Evolutionary conservation across 2,888 invertebrate genomes (phyloP).

Genomic region (Athalia circularis): DNA sequence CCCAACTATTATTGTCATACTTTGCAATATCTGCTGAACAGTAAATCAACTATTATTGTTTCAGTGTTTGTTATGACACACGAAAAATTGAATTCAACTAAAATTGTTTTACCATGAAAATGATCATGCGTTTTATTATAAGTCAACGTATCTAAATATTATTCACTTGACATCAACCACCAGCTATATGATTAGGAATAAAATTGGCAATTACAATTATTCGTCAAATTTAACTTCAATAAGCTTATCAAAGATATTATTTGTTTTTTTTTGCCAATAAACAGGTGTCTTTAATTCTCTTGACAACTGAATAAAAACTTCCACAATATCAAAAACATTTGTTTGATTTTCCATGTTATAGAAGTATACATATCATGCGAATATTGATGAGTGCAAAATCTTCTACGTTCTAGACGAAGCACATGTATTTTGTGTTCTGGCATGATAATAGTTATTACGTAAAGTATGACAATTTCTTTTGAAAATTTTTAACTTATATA

Average conservation of each 20-base stretch:
- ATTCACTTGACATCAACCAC: no score
- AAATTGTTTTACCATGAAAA: neutral
- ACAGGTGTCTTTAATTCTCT: neutral
- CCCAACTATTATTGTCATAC: constrained; percentile 52
- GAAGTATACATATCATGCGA: neutral
- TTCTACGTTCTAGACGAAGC: neutral
- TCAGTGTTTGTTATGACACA: neutral
- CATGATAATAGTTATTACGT: neutral
- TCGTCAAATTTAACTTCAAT: neutral
- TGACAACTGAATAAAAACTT: neutral
- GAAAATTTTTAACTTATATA: constrained; percentile 11
- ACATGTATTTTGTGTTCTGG: neutral
- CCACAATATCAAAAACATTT: no score
- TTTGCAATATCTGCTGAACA: constrained; percentile 48
- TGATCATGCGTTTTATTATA: neutral
- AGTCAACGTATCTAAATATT: no score
- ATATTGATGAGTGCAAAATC: neutral
- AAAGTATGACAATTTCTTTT: constrained; percentile 26
- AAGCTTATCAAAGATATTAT: neutral
- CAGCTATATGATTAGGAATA: neutral
- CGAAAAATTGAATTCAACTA: neutral
- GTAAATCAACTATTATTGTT: neutral
- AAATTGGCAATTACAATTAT: neutral
- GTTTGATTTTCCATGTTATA: neutral
- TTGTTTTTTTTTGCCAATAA: neutral